A percentile compares a stretch with the other conserved stretches of the same genome.
Evolutionary conservation across 2,888 invertebrate genomes (phyloP).

Genomic region (Ceriagrion tenellum): DNA sequence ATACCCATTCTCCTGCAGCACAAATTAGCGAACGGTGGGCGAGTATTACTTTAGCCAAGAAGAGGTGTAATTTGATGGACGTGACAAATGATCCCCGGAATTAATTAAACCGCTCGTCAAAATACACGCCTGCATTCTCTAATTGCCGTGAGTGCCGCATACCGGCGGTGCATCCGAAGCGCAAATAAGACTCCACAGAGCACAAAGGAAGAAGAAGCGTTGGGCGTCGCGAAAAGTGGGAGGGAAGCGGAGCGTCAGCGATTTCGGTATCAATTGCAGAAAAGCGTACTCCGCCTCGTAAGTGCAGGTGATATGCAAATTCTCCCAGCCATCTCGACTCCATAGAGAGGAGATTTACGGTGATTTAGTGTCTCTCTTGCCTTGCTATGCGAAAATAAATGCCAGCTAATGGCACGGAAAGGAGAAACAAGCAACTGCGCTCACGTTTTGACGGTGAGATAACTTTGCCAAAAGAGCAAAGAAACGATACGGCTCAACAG

Average conservation of each 20-base stretch:
- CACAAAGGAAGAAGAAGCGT: neutral
- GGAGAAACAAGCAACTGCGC: neutral
- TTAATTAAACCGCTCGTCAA: neutral
- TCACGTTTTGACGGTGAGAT: neutral
- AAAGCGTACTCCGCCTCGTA: neutral
- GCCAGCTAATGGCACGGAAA: neutral
- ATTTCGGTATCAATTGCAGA: slow-evolving; percentile 7
- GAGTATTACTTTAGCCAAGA: neutral
- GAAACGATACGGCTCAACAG: neutral
- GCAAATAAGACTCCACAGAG: neutral
- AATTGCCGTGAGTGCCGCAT: neutral
- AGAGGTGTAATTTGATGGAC: neutral
- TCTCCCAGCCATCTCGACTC: neutral
- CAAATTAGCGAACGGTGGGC: neutral
- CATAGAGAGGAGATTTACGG: neutral
- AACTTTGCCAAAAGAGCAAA: neutral
- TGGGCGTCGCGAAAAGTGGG: neutral
- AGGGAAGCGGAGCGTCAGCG: neutral
- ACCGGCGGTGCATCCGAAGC: neutral
- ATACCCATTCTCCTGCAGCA: neutral
- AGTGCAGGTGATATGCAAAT: neutral
- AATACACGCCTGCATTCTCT: neutral
- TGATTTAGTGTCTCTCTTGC: neutral
- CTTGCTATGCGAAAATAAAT: neutral
- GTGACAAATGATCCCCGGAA: neutral